These are phyloP conservation scores for Zaprionus tsacasi DNA, from an alignment of 1,140 invertebrate species.

Conservation along the genomic window DNA sequence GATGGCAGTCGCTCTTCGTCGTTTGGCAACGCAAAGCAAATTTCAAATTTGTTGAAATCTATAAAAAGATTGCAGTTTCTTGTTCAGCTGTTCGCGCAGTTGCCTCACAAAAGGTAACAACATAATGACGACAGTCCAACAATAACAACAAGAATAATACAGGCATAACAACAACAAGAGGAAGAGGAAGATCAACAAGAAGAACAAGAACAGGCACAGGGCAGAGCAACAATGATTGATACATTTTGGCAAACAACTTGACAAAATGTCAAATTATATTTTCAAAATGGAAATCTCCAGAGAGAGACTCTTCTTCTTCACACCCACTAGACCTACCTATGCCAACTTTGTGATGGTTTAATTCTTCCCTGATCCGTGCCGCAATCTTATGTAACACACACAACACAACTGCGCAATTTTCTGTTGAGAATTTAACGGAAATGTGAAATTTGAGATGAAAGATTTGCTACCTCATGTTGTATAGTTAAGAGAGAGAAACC, in stretches of 20 bases:
- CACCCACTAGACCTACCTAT: conserved; percentile 48
- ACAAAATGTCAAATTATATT: conserved; percentile 25
- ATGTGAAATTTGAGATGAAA: conserved; percentile 8
- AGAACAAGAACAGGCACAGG: conserved; percentile 33
- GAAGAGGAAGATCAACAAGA: conserved; percentile 21
- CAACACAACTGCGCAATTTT: conserved; percentile 74
- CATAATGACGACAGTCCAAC: conserved; percentile 72
- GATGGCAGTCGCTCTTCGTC: conserved; percentile 19
- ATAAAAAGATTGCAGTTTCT: conserved; percentile 81
- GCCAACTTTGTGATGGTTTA: background rate
- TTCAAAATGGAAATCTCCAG: background rate
- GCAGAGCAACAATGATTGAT: conserved; percentile 67
- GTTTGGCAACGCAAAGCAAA: conserved; percentile 76
- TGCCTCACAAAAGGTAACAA: conserved; percentile 64
- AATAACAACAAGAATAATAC: conserved; percentile 39
- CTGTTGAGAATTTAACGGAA: conserved; percentile 37
- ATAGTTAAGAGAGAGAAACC: conserved; percentile 24
- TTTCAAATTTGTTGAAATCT: conserved; percentile 82
- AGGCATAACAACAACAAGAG: conserved; percentile 39
- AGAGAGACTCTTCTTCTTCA: background rate
- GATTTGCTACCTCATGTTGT: conserved; percentile 9
- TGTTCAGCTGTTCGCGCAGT: conserved; percentile 69
- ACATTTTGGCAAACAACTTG: conserved; percentile 54
- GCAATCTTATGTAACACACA: conserved; percentile 61
- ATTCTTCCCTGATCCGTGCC: too few relatives aligned